A percentile compares a stretch with the other conserved stretches of the same genome.
These are phyloP conservation scores for Steromphala cineraria DNA, from an alignment of 2,888 invertebrate species.

Conservation along the genomic window DNA sequence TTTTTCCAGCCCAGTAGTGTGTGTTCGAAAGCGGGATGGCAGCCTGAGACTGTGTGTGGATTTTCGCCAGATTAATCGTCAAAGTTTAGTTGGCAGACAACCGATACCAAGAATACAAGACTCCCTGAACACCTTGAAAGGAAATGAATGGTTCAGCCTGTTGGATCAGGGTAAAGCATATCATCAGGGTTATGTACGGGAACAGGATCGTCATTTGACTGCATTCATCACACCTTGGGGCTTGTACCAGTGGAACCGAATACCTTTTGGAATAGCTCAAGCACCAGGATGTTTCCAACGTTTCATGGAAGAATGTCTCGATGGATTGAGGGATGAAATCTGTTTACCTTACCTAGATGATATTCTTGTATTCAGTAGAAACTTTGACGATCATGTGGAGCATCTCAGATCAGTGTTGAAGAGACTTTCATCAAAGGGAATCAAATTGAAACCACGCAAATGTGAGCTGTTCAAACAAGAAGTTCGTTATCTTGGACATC, in stretches of 20 bases:
- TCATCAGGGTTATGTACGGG: background rate
- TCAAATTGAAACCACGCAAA: slow-evolving; percentile 38
- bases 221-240: slow-evolving; percentile 19
- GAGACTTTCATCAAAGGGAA: slow-evolving; percentile 33
- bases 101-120: background rate
- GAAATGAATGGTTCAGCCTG: background rate
- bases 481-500: slow-evolving; percentile 46
- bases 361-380: background rate
- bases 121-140: background rate
- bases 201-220: background rate
- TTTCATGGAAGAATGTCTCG: background rate
- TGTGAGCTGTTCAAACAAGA: slow-evolving; percentile 39
- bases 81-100: too few species aligned
- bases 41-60: too few species aligned
- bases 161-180: slow-evolving; percentile 10
- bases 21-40: too few species aligned
- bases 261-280: background rate
- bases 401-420: slow-evolving; percentile 35
- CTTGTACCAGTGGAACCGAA: background rate
- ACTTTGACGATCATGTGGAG: slow-evolving; percentile 35
- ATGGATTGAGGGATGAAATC: background rate
- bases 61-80: too few species aligned
- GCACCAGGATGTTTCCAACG: background rate
- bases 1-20: too few species aligned
- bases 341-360: slow-evolving; percentile 2